Evolutionary conservation across 2,113 vertebrate species (phyloP).

Genomic region (Apteryx mantelli): DNA sequence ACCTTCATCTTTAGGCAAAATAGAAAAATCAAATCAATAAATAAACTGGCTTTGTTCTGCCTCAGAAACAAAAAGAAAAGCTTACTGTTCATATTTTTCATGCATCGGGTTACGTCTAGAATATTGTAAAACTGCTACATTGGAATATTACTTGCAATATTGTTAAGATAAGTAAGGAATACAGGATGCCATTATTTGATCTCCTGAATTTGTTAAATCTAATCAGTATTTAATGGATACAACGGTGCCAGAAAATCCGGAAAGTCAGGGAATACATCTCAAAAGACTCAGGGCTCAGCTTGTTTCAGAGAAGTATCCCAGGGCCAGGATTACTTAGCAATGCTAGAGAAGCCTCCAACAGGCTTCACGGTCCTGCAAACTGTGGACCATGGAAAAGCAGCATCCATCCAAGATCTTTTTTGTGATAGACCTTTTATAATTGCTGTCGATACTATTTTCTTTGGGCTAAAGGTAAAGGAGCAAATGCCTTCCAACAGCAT

Average conservation of each 20-base stretch:
- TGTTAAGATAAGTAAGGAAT: constrained; percentile 45
- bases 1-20: constrained; percentile 32
- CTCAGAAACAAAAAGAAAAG: constrained; percentile 12
- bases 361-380: background rate
- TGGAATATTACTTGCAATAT: constrained; percentile 37
- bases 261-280: constrained; percentile 33
- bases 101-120: background rate
- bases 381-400: background rate
- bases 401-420: background rate
- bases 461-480: background rate
- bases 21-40: constrained; percentile 26
- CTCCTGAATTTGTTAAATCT: constrained; percentile 48
- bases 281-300: background rate
- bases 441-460: background rate
- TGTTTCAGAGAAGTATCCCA: constrained; percentile 15
- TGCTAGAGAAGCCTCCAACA: background rate
- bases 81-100: background rate
- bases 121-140: background rate
- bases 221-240: constrained; percentile 56
- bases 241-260: background rate
- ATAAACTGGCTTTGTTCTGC: constrained; percentile 5
- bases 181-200: constrained; percentile 39
- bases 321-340: constrained; percentile 3
- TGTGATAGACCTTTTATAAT: background rate
- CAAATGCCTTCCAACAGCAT: background rate